Evolutionary conservation across 2,888 invertebrate species (phyloP), one percentile per base, ranked within the genome.

Genomic region (Nomada fabriciana): DNA sequence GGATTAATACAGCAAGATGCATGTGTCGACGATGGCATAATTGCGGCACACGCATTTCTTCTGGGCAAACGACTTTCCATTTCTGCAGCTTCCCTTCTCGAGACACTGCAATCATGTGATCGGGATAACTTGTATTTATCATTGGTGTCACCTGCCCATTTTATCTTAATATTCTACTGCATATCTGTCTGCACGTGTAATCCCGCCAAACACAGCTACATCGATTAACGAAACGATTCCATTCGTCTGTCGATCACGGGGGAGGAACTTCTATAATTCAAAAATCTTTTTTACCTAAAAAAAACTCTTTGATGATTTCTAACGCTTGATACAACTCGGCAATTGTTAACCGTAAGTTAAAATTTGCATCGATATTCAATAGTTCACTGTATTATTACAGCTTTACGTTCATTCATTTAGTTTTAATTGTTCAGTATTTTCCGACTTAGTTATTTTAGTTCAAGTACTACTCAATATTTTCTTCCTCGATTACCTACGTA

Each of bases 1-100:
- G 59, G 75, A 87, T 86, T 87, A 87, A 87, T 82, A 80, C 69
- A 47, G 61, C 60, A 69, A 61, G 72, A 76, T 73, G 74, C 69
- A 80, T 65, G 76, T 71, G 87, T 78, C 75, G 80, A 74, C 75
- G 73, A 78, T 36, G 65, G 52, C 52, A 77, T 83, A 83, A 75
- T 76, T 74, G 77, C 29, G 75, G 55, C 53, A 57, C 29, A 61
- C 25, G 64, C 53, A 65, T 75, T 70, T 76, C 63, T 76, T 67
- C 65, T 59, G 36, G 55, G 52, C 73, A 76, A 79, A 82, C 79
- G 42, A 77, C 82, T 83, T 78, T 80, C 77, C 76, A 64, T 64
- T 73, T 76, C 76, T 75, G 59, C 42, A 64, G 53, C 4, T 47
- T 61, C 42, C 55, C 57, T 15, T 43, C 43, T 42, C n/a, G 15